phyloP scores from a whole-genome alignment of 2,797 vertebrate species.

The Clamator glandarius region DNA sequence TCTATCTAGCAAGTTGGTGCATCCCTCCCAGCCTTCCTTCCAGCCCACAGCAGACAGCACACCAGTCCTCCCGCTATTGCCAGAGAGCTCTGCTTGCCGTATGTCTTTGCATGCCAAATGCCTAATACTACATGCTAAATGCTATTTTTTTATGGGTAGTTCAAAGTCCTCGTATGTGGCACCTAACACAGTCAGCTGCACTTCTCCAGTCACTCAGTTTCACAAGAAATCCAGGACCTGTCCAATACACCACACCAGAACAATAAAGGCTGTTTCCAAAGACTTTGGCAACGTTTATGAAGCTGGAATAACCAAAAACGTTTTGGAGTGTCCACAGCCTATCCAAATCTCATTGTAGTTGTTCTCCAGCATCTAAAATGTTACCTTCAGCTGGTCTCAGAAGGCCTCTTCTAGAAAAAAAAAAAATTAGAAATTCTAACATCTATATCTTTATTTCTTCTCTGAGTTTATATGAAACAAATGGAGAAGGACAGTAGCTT shows the following conservation, averaged over 20 bases:
- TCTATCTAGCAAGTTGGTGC: neutral
- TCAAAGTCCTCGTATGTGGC: conserved; percentile 73
- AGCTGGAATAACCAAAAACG: conserved; percentile 56
- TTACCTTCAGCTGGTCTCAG: neutral
- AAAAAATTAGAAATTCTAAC: neutral
- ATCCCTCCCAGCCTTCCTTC: neutral
- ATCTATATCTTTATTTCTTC: neutral
- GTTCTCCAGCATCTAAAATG: conserved; percentile 43
- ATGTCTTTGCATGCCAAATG: neutral
- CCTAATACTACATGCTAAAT: conserved; percentile 31
- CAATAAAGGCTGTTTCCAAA: conserved; percentile 69
- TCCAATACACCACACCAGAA: conserved; percentile 45
- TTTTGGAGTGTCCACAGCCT: conserved; percentile 40
- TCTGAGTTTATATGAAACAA: neutral
- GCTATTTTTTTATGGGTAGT: conserved; percentile 47
- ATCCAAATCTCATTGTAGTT: conserved; percentile 60
- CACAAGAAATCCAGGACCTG: conserved; percentile 65
- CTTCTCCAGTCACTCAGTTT: conserved; percentile 23
- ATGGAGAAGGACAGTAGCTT: neutral
- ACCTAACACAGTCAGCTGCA: conserved; percentile 63
- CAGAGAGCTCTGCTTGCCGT: neutral
- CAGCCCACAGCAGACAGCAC: rapidly evolving
- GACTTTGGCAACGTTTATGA: conserved; percentile 63
- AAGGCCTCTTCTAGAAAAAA: neutral
- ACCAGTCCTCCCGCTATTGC: neutral